These are phyloP conservation scores for Myotis pilosus DNA, from an alignment of 2,797 vertebrate species.

Conservation along the genomic window DNA sequence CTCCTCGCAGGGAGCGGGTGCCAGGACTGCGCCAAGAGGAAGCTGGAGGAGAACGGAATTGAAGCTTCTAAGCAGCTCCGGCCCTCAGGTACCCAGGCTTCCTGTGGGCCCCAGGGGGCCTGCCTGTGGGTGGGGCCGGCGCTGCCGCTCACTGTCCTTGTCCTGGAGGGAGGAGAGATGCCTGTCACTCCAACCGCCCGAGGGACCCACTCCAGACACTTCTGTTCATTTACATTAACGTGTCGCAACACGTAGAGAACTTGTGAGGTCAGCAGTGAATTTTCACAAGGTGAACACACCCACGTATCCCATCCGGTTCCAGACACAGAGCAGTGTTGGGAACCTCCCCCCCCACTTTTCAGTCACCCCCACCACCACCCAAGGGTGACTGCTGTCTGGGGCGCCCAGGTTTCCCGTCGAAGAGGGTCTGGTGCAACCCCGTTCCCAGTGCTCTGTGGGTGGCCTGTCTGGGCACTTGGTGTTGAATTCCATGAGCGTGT, in stretches of 20 bases:
- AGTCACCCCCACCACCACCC: neutral
- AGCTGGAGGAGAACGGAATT: slow-evolving; percentile 68
- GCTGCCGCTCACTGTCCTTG: no score
- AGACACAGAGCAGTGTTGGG: rapidly evolving
- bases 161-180: neutral
- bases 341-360: neutral
- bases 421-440: neutral
- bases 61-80: slow-evolving; percentile 69
- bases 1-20: slow-evolving; percentile 71
- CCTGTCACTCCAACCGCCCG: rapidly evolving
- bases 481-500: neutral
- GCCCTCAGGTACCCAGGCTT: neutral
- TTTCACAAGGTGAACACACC: rapidly evolving
- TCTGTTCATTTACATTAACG: neutral
- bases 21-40: slow-evolving; percentile 83
- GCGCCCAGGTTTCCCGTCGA: neutral
- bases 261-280: neutral
- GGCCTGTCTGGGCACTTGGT: no score
- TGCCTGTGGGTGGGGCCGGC: rapidly evolving
- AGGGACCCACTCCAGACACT: rapidly evolving
- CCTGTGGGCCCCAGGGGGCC: neutral
- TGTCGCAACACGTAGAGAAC: rapidly evolving
- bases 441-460: no score
- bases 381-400: no score
- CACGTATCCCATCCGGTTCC: rapidly evolving